These are phyloP conservation scores for Seladonia tumulorum DNA, from an alignment of 2,888 invertebrate genomes.

Conservation along the genomic window DNA sequence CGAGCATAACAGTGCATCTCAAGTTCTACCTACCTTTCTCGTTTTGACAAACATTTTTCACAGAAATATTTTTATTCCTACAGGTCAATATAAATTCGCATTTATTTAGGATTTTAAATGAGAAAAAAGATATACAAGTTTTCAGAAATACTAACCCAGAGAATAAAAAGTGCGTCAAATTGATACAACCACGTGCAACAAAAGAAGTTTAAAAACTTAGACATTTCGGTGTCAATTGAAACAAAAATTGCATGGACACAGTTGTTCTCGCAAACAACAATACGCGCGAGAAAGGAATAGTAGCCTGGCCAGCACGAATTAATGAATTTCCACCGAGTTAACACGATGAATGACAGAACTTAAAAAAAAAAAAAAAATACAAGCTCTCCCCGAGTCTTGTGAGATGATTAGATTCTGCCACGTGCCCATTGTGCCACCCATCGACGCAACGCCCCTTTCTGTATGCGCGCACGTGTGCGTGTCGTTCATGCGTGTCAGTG, in stretches of 20 bases:
- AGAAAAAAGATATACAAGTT: too few relatives aligned
- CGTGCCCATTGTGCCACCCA: constrained; percentile 76
- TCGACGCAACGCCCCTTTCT: constrained; percentile 66
- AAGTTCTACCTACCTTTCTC: neutral
- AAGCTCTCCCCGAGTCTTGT: constrained; percentile 52
- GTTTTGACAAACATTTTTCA: neutral
- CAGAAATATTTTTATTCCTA: neutral
- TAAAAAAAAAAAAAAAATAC: constrained; percentile 53
- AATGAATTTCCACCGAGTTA: constrained; percentile 71
- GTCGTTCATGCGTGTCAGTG: constrained; percentile 56
- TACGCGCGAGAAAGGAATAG: neutral
- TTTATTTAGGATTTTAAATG: neutral
- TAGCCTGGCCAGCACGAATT: constrained; percentile 43
- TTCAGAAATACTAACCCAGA: neutral
- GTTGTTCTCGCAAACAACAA: constrained; percentile 14
- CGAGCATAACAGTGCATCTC: too few relatives aligned
- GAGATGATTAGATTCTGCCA: constrained; percentile 79
- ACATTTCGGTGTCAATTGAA: neutral
- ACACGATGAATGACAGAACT: constrained; percentile 62
- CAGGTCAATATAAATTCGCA: neutral
- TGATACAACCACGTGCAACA: neutral
- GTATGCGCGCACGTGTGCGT: constrained; percentile 49
- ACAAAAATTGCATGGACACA: neutral
- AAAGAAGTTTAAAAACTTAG: neutral
- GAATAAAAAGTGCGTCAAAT: neutral